These are phyloP conservation scores for Pristionchus arcanus DNA, from an alignment of 2,888 invertebrate genomes.

Conservation along the genomic window DNA sequence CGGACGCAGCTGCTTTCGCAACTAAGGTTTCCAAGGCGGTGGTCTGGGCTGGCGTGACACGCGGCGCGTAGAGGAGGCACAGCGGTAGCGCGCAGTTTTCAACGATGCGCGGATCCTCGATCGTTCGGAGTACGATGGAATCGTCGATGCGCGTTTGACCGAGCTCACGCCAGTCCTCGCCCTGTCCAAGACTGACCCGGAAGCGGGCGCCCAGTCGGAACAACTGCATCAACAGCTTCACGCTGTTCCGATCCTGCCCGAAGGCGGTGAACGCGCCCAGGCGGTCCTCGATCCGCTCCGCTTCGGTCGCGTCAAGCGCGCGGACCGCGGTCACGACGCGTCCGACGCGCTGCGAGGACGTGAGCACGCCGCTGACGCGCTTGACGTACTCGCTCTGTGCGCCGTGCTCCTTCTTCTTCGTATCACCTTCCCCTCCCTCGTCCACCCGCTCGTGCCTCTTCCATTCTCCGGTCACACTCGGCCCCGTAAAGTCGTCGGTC, in stretches of 20 bases:
- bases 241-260: background rate
- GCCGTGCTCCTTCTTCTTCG: background rate
- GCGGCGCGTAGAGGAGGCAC: background rate
- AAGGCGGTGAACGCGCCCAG: background rate
- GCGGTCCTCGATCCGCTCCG: background rate
- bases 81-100: background rate
- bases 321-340: background rate
- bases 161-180: background rate
- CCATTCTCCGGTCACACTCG: background rate
- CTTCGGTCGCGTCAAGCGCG: background rate
- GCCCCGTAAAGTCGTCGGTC: no score
- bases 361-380: background rate
- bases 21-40: background rate
- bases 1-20: background rate
- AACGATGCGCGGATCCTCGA: background rate
- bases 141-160: background rate
- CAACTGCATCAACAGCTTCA: constrained; percentile 5
- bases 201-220: background rate
- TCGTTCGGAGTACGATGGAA: background rate
- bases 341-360: background rate
- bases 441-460: background rate
- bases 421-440: background rate
- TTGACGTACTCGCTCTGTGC: background rate
- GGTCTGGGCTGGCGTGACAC: no score
- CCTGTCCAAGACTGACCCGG: background rate